phyloP scores from a whole-genome alignment of 2,113 vertebrate species.

The Coregonus clupeaformis region DNA sequence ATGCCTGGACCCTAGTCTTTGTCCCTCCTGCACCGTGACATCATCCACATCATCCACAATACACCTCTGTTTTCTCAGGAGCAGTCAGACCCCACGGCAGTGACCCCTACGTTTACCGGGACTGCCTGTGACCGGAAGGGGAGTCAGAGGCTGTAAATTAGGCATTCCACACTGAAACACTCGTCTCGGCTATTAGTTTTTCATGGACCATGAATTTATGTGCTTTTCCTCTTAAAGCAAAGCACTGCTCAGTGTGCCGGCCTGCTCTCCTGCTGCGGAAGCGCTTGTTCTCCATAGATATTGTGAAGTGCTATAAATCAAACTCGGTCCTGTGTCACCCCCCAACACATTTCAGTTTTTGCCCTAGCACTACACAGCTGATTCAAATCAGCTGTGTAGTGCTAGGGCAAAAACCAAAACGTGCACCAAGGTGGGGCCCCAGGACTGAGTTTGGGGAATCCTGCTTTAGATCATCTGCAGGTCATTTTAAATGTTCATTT shows the following conservation, averaged over 20 bases:
- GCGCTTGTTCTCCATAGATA: not conserved
- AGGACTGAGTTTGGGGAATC: too few relatives aligned
- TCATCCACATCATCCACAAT: constrained; percentile 39
- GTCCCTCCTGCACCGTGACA: constrained; percentile 45
- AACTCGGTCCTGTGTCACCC: too few relatives aligned
- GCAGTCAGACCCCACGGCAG: not conserved
- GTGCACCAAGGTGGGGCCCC: too few relatives aligned
- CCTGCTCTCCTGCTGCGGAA: not conserved
- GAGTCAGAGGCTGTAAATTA: constrained; percentile 58
- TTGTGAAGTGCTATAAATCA: not conserved
- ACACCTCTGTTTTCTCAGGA: not conserved
- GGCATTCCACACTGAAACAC: constrained; percentile 59
- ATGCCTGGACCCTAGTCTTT: constrained; percentile 50
- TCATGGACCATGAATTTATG: constrained; percentile 56
- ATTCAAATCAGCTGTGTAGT: too few relatives aligned
- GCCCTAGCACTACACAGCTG: too few relatives aligned
- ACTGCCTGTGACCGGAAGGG: constrained; percentile 30
- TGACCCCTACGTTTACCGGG: constrained; percentile 47
- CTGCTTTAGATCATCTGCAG: too few relatives aligned
- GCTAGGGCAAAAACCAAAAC: too few relatives aligned
- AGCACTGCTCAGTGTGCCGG: constrained; percentile 10
- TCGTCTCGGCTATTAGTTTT: constrained; percentile 54
- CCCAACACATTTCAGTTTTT: too few relatives aligned
- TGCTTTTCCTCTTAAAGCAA: constrained; percentile 41
- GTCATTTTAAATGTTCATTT: too few relatives aligned